These are phyloP conservation scores for Aspidapion aeneum DNA, from an alignment of 2,888 invertebrate genomes.

Conservation along the genomic window DNA sequence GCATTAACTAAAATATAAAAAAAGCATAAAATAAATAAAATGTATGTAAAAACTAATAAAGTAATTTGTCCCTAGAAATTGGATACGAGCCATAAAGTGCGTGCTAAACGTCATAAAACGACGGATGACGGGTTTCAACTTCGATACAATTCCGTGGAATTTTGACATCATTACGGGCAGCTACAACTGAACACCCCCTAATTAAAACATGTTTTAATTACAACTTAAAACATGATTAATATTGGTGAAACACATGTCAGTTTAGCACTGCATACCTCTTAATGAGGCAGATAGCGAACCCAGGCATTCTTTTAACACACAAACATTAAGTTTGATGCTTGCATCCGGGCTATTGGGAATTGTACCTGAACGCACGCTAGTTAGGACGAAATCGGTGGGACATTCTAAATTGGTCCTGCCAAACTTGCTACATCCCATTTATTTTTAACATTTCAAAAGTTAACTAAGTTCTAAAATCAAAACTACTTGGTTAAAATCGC, in stretches of 20 bases:
- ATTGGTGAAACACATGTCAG: slow-evolving; percentile 48
- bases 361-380: slow-evolving; percentile 20
- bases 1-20: too few species aligned
- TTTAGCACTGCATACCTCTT: slow-evolving; percentile 51
- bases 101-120: slow-evolving; percentile 14
- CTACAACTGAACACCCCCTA: slow-evolving; percentile 47
- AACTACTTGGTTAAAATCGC: too few species aligned
- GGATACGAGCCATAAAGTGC: slow-evolving; percentile 3
- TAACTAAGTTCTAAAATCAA: too few species aligned
- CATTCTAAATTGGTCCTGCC: background rate
- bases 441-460: too few species aligned
- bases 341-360: slow-evolving; percentile 41
- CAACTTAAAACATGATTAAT: slow-evolving; percentile 48
- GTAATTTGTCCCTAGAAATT: slow-evolving; percentile 12
- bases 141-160: slow-evolving; percentile 32
- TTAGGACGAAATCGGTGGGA: background rate
- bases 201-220: slow-evolving; percentile 47
- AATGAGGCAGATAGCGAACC: slow-evolving; percentile 45
- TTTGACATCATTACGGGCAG: slow-evolving; percentile 39
- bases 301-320: slow-evolving; percentile 40
- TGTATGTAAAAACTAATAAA: slow-evolving; percentile 4
- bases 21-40: too few species aligned
- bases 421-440: too few species aligned
- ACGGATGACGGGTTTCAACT: slow-evolving; percentile 18
- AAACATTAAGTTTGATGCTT: slow-evolving; percentile 44